Base-by-base conservation (phyloP, 2,888 invertebrate genomes). In the Stenotaenia linearis region DNA sequence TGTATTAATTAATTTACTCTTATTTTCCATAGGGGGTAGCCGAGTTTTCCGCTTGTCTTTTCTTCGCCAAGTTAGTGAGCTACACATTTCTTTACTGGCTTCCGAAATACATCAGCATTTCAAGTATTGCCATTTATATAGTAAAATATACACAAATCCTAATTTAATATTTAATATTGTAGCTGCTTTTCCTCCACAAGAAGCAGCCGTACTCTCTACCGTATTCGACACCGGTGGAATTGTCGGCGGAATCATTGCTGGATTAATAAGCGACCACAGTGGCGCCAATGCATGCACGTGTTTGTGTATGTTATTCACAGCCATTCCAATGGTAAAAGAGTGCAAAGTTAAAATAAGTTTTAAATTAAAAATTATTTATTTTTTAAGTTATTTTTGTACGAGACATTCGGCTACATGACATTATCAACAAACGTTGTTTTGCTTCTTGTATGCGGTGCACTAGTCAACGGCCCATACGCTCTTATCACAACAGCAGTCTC, bases 31-130 rank as follows among this genome's bases (percentile, higher is more conserved):
- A 89, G 89, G 97, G 97, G 35, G 98, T 98, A 0, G 83, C 96
- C 2, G 97, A 97, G 88, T 98, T 93, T 88, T 95, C 97, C 0
- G 86, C 97, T 69, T 95, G 95, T 69, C 89, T 98, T 56, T 98
- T 98, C 88, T 98, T 98, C 87, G 94, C 97, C 15, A 98, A 98
- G 87, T 90, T 98, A 50, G 97, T 98, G 84, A 95, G 95, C 86
- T 98, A 98, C 85, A 98, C 97, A 80, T 98, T 98, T 88, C 90
- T 98, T 77, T 98, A 94, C 86, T 98, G 98, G 98, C 89, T 98
- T 84, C 98, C 98, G 25, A 87, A 92, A 4, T 98, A 97, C 84
- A 95, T 98, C 80, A 91, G 91, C 81, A 89, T 90, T 75, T 92
- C 93, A 74, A 92, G 96, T 96, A 86, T 10, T 28, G 10, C 2